Evolutionary conservation across 1,140 invertebrate species (phyloP).

Genomic region (Anagrus nilaparvatae): DNA sequence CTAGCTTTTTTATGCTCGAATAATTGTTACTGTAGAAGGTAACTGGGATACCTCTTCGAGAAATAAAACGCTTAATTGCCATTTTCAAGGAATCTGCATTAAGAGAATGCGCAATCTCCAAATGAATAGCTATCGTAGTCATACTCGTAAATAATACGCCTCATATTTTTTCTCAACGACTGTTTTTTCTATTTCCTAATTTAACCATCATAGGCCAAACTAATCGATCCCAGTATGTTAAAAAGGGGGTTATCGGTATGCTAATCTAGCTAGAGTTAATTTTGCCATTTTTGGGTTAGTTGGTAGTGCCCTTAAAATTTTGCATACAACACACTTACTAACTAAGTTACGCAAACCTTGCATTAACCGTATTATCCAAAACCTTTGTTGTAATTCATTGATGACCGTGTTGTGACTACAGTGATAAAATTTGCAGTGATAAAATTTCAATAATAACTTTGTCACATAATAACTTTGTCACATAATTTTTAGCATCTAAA

Average conservation of each 20-base stretch:
- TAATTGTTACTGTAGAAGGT: not conserved
- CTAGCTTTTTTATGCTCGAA: not conserved
- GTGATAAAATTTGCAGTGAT: not conserved
- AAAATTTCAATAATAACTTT: not conserved
- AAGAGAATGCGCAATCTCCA: slow-evolving; percentile 13
- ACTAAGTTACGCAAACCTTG: not conserved
- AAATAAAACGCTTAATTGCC: no score
- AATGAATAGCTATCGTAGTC: slow-evolving; percentile 13
- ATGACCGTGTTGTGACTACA: slow-evolving; percentile 9
- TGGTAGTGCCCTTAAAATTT: not conserved
- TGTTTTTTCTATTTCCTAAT: not conserved
- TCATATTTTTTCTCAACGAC: not conserved
- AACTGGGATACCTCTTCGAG: not conserved
- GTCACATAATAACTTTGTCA: not conserved
- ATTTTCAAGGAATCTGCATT: slow-evolving; percentile 12
- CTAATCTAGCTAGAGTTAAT: not conserved
- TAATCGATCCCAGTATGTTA: slow-evolving; percentile 9
- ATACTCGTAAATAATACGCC: slow-evolving; percentile 17
- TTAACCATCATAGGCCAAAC: slow-evolving; percentile 5
- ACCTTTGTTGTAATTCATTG: slow-evolving; percentile 13
- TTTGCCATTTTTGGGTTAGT: not conserved
- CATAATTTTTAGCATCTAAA: not conserved
- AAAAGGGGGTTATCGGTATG: not conserved
- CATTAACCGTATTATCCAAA: slow-evolving; percentile 2
- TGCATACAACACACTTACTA: not conserved